These are phyloP conservation scores for Montipora cactus DNA, from an alignment of 64 coral and sea anemone species.

Conservation along the genomic window DNA sequence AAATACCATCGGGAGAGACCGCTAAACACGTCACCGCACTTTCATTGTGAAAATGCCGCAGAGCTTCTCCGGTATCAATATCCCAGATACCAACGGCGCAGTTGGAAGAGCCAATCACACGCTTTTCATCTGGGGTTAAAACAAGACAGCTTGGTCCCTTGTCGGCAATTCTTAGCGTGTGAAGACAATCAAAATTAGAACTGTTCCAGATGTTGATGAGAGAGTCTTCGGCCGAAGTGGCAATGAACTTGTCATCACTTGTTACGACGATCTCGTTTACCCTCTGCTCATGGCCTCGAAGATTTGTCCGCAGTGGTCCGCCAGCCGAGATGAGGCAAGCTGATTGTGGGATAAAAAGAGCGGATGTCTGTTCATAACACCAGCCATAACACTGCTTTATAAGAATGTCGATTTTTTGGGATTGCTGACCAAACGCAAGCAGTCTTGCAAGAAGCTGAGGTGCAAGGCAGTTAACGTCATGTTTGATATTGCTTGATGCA, in stretches of 20 bases:
- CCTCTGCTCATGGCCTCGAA: slow-evolving; percentile 82
- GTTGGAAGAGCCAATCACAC: slow-evolving; percentile 57
- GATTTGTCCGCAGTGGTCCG: slow-evolving; percentile 86
- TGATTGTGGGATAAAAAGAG: slow-evolving; percentile 73
- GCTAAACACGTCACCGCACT: slow-evolving; percentile 68
- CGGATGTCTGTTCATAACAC: slow-evolving; percentile 56
- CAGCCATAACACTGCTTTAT: slow-evolving; percentile 80
- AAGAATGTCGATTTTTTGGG: slow-evolving; percentile 59
- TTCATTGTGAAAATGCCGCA: slow-evolving; percentile 64
- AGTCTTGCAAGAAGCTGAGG: slow-evolving; percentile 77
- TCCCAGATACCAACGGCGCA: slow-evolving; percentile 72
- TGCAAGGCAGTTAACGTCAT: slow-evolving; percentile 74
- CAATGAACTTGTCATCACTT: slow-evolving; percentile 79
- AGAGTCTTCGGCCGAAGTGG: slow-evolving; percentile 82
- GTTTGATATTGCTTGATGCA: slow-evolving; percentile 83
- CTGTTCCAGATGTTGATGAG: slow-evolving; percentile 88
- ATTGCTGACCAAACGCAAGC: slow-evolving; percentile 73
- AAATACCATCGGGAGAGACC: slow-evolving; percentile 35
- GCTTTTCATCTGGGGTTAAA: slow-evolving; percentile 70
- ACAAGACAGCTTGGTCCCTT: slow-evolving; percentile 61
- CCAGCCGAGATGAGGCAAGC: slow-evolving; percentile 86
- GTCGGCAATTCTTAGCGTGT: slow-evolving; percentile 75
- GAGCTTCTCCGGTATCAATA: slow-evolving; percentile 85
- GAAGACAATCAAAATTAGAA: slow-evolving; percentile 79
- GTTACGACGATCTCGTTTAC: slow-evolving; percentile 75